Conservation (phyloP, 2,113 vertebrate genomes). For the Cinclus cinclus region DNA sequence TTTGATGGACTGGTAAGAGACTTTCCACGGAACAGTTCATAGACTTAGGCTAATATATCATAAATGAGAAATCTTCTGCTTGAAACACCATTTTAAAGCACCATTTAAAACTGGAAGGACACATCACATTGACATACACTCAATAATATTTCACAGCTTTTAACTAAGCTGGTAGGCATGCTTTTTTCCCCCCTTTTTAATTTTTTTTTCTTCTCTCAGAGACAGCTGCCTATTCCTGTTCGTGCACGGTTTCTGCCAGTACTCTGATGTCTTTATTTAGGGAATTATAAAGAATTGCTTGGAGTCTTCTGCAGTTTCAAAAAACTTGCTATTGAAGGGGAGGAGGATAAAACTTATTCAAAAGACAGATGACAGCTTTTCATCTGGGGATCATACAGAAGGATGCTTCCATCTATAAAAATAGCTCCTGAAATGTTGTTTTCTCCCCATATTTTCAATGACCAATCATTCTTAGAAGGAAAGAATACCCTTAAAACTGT, state of each 20-base stretch:
- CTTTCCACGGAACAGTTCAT: conserved; percentile 58
- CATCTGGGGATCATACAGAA: conserved; percentile 70
- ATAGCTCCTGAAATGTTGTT: conserved; percentile 62
- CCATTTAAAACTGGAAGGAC: conserved; percentile 70
- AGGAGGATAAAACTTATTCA: conserved; percentile 73
- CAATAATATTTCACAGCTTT: conserved; percentile 73
- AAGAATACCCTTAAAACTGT: conserved; percentile 42
- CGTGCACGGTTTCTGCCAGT: conserved; percentile 60
- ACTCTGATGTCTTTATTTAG: conserved; percentile 78
- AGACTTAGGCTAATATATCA: conserved; percentile 68
- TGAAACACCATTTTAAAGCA: conserved; percentile 70
- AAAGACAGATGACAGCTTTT: conserved; percentile 74
- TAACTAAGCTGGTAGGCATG: conserved; percentile 58
- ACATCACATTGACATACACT: conserved; percentile 62
- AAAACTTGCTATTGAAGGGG: conserved; percentile 64
- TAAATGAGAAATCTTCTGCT: conserved; percentile 64
- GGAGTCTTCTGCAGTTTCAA: conserved; percentile 72
- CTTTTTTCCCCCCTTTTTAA: accelerated
- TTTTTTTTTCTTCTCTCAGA: background rate
- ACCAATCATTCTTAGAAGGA: conserved; percentile 27
- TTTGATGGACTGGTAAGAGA: conserved; percentile 68
- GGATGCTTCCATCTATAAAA: conserved; percentile 71
- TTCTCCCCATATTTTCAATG: conserved; percentile 59
- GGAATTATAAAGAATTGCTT: conserved; percentile 74
- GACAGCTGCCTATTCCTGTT: conserved; percentile 67